Base-by-base conservation (phyloP, 2,888 invertebrate species). In the Ectropis crepuscularia region DNA sequence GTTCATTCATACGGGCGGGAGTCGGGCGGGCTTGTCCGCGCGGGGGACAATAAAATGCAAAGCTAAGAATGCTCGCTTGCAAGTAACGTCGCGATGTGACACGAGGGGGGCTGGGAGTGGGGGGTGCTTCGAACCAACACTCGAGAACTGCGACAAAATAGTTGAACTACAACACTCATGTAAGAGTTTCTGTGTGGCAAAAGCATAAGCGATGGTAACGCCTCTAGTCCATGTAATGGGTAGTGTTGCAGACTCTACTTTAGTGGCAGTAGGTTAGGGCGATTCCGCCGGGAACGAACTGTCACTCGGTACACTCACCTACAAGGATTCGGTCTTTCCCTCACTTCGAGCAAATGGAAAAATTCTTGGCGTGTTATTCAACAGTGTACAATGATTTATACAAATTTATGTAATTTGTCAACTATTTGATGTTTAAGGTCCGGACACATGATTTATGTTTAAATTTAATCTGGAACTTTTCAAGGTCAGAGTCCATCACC, bases 1-100 rank as follows among this genome's bases (percentile, higher is more conserved):
- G 43, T 36, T 55, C 39, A 51, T 28, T 53, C 7, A 42, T 36
- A 28, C 6, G n/a, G 6, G 6, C 10, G 6, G 6, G 5, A 6
- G n/a, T 43, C 11, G 45, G 43, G 39, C 49, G 51, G 49, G 46
- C 43, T 47, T 51, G 51, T 62, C 58, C 65, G 68, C 61, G 67
- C 65, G 63, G 69, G 67, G 53, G 57, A 65, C 68, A 74, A 77
- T 81, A 79, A 80, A 80, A 75, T 75, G 78, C 77, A 78, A 78
- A 74, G 73, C 72, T 49, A 50, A 50, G 60, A 48, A 61, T 55
- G 38, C 60, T 55, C 65, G 50, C 68, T 77, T 80, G 78, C 80
- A 75, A 76, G 73, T 73, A 78, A 75, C 72, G 70, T 72, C 74
- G 73, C 57, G 67, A 61, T 51, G 42, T 38, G 37, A 43, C 36